phyloP scores from a whole-genome alignment of 2,888 invertebrate species.

The Branchipolynoe longqiensis region DNA sequence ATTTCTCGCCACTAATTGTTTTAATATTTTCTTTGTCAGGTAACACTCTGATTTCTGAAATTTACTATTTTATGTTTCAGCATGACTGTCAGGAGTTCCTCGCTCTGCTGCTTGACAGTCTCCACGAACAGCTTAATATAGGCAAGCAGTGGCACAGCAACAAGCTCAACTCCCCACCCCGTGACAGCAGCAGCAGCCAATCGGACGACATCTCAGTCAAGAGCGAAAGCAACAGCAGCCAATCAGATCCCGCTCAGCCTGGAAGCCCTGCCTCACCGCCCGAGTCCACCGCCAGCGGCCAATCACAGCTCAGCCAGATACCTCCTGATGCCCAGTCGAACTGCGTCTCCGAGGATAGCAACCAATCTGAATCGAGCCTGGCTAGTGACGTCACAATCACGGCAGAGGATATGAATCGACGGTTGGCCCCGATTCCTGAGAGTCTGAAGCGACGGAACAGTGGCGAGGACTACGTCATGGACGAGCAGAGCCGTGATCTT shows the following conservation, averaged over 20 bases:
- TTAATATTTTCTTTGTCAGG: neutral
- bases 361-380: slow-evolving; percentile 70
- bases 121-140: slow-evolving; percentile 85
- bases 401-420: neutral
- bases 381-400: slow-evolving; percentile 31
- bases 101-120: slow-evolving; percentile 85
- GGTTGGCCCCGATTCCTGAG: slow-evolving; percentile 57
- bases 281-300: neutral
- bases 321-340: slow-evolving; percentile 28
- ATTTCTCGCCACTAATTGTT: too few relatives aligned
- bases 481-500: neutral
- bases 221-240: slow-evolving; percentile 3
- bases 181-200: neutral
- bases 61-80: slow-evolving; percentile 79
- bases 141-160: slow-evolving; percentile 48
- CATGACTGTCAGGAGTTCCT: slow-evolving; percentile 88
- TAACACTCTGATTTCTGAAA: neutral
- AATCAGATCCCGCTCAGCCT: neutral
- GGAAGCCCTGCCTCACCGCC: slow-evolving; percentile 14
- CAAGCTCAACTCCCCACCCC: slow-evolving; percentile 15
- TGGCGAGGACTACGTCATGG: slow-evolving; percentile 31
- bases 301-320: neutral
- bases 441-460: slow-evolving; percentile 37
- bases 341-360: slow-evolving; percentile 74
- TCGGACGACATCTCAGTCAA: neutral